These are phyloP conservation scores for Eucriotettix oculatus DNA, from an alignment of 2,888 invertebrate genomes.

Conservation along the genomic window DNA sequence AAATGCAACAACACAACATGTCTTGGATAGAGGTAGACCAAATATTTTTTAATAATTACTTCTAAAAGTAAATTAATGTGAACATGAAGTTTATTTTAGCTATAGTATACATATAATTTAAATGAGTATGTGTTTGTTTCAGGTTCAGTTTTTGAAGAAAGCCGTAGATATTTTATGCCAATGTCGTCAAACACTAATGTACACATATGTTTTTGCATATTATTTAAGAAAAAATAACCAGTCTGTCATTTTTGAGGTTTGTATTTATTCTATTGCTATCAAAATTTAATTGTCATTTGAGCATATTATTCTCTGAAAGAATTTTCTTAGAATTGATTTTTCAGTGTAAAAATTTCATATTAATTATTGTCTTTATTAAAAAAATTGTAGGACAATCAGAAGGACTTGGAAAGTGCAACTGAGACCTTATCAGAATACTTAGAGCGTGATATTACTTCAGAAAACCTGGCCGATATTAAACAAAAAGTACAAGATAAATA, in stretches of 20 bases:
- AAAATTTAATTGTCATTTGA: not conserved
- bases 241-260: slow-evolving; percentile 86
- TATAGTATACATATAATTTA: not conserved
- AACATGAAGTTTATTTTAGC: too few species aligned
- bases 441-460: slow-evolving; percentile 93
- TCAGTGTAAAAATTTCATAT: not conserved
- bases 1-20: slow-evolving; percentile 99
- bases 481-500: slow-evolving; percentile 98
- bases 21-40: slow-evolving; percentile 85
- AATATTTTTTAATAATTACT: too few species aligned
- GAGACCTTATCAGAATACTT: slow-evolving; percentile 94
- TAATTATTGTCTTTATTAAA: too few species aligned
- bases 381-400: slow-evolving; percentile 66
- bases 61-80: too few species aligned
- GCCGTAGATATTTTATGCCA: slow-evolving; percentile 94
- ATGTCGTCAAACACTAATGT: slow-evolving; percentile 96
- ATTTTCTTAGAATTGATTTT: not conserved
- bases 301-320: too few species aligned
- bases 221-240: slow-evolving; percentile 97
- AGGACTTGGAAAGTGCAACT: slow-evolving; percentile 92
- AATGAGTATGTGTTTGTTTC: slow-evolving; percentile 10
- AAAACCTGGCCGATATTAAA: slow-evolving; percentile 93
- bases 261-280: slow-evolving; percentile 11
- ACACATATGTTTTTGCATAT: slow-evolving; percentile 98
- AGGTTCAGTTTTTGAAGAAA: slow-evolving; percentile 95